A percentile compares a stretch with the other conserved stretches of the same genome.
Evolutionary conservation across 2,888 invertebrate genomes (phyloP).

Genomic region (Brenthis daphne): DNA sequence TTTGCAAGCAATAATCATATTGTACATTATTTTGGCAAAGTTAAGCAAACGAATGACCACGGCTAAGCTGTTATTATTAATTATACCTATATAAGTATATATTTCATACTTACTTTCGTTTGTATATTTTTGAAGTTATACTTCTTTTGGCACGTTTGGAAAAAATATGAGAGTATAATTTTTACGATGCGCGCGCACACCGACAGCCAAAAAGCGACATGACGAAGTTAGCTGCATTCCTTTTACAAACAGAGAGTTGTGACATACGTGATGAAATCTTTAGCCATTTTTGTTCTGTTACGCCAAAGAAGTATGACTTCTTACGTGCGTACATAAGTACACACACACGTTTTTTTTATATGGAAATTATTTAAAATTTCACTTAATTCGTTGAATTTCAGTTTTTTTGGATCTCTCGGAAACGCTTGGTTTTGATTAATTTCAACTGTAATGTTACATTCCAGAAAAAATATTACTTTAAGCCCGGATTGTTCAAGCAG

Average conservation of each 20-base stretch:
- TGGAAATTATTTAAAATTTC: conserved; percentile 10
- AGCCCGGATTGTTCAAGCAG: conserved; percentile 50
- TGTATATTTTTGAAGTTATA: conserved; percentile 8
- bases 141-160: no score
- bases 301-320: no score
- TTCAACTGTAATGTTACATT: conserved; percentile 77
- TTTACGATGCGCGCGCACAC: no score
- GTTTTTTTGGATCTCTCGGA: conserved; percentile 62
- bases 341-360: not conserved
- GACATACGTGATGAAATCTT: no score
- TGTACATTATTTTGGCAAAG: conserved; percentile 72
- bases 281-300: no score
- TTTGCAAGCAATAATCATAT: conserved; percentile 56
- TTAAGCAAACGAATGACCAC: conserved; percentile 59
- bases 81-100: conserved; percentile 48
- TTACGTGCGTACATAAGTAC: no score
- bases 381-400: conserved; percentile 3
- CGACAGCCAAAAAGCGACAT: no score
- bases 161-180: no score
- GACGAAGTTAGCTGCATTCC: no score
- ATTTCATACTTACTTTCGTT: conserved; percentile 12
- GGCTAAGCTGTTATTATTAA: conserved; percentile 57
- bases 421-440: conserved; percentile 60
- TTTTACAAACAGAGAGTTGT: no score
- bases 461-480: conserved; percentile 66